Evolutionary conservation across 1,140 invertebrate species (phyloP).

Genomic region (Anthonomus grandis): DNA sequence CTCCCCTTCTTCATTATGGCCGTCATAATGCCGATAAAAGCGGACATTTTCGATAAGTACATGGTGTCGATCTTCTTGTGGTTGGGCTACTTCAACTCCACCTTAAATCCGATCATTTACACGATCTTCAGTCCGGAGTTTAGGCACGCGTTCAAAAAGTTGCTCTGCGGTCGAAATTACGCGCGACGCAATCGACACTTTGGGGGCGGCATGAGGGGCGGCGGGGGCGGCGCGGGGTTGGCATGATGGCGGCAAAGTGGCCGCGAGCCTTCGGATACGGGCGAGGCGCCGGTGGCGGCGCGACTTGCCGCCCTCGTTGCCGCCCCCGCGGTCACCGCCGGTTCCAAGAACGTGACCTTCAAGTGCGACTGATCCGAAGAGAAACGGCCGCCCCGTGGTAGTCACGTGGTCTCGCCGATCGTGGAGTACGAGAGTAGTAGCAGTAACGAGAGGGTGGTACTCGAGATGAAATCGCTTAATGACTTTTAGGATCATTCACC

Average conservation of each 20-base stretch:
- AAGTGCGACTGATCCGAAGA: constrained; percentile 48
- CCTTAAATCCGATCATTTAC: constrained; percentile 85
- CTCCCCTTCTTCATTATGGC: constrained; percentile 87
- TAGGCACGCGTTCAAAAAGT: constrained; percentile 78
- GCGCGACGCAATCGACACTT: constrained; percentile 50
- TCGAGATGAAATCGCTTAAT: constrained; percentile 28
- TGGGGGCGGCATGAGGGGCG: no score
- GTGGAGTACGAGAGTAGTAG: constrained; percentile 21
- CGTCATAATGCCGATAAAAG: constrained; percentile 74
- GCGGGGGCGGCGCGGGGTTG: no score
- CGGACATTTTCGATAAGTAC: constrained; percentile 48
- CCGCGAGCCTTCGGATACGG: constrained; percentile 44
- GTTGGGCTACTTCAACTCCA: constrained; percentile 86
- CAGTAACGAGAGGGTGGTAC: constrained; percentile 27
- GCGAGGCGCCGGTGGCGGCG: constrained; percentile 39
- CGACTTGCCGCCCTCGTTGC: constrained; percentile 43
- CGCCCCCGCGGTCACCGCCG: constrained; percentile 41
- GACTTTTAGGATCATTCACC: not conserved
- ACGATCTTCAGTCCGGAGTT: constrained; percentile 88
- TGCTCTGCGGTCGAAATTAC: constrained; percentile 64
- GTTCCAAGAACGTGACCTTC: constrained; percentile 45
- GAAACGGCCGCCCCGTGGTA: constrained; percentile 42
- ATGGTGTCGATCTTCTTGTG: constrained; percentile 72
- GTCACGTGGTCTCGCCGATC: constrained; percentile 28
- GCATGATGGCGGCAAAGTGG: constrained; percentile 49